Conservation (phyloP, 2,113 vertebrate genomes). For the Columba janthina region DNA sequence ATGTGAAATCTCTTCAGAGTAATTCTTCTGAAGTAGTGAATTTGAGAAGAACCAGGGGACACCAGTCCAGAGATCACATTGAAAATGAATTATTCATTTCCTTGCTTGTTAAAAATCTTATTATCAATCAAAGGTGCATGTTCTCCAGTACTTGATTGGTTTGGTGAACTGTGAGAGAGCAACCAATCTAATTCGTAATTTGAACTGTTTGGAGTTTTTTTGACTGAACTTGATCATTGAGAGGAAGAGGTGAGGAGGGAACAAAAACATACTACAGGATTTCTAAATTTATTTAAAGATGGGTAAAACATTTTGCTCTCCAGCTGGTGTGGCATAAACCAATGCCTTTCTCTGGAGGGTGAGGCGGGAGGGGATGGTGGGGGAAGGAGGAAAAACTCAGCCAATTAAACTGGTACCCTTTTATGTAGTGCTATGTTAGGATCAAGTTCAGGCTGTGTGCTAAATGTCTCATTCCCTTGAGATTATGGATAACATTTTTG, state of each 20-base stretch:
- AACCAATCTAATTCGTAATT: not conserved
- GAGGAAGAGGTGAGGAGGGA: not conserved
- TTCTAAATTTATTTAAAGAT: not conserved
- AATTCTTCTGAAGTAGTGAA: constrained; percentile 12
- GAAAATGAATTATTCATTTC: constrained; percentile 32
- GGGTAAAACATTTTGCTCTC: not conserved
- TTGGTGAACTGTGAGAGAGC: not conserved
- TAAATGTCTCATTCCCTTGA: not conserved
- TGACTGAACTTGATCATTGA: not conserved
- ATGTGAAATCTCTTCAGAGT: constrained; percentile 29
- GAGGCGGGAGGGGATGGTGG: accelerated
- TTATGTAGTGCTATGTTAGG: not conserved
- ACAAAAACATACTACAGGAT: not conserved
- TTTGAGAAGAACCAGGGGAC: constrained; percentile 4
- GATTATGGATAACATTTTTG: not conserved
- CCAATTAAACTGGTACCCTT: accelerated
- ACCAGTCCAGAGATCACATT: not conserved
- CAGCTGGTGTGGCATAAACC: not conserved
- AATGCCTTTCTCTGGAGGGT: not conserved
- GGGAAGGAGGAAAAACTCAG: not conserved
- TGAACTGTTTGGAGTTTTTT: not conserved
- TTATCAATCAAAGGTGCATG: not conserved
- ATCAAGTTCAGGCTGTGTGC: not conserved
- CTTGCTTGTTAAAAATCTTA: constrained; percentile 22
- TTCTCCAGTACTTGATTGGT: not conserved